Evolutionary conservation across 2,888 invertebrate genomes (phyloP).

Genomic region (Brenthis daphne): DNA sequence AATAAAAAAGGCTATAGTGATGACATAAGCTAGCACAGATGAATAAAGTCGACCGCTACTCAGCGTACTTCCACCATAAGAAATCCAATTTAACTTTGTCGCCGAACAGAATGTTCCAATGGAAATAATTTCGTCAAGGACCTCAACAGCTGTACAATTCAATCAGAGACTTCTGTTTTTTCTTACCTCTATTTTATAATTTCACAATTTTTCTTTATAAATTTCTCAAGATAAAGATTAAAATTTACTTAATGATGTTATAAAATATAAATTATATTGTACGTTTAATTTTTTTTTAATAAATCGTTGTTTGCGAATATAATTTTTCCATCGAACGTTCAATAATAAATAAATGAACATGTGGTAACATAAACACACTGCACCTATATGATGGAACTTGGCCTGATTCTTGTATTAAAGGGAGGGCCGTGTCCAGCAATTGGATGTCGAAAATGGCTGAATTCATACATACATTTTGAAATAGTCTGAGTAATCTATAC

Average conservation of each 20-base stretch:
- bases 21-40: slow-evolving; percentile 65
- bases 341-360: too few relatives aligned
- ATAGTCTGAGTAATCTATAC: too few relatives aligned
- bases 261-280: too few relatives aligned
- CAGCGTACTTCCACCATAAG: slow-evolving; percentile 73
- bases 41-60: slow-evolving; percentile 69
- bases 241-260: not conserved
- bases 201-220: slow-evolving; percentile 8
- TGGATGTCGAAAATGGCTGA: too few relatives aligned
- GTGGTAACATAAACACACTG: too few relatives aligned
- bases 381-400: too few relatives aligned
- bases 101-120: slow-evolving; percentile 78
- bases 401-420: too few relatives aligned
- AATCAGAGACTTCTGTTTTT: slow-evolving; percentile 72
- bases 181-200: slow-evolving; percentile 53
- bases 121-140: slow-evolving; percentile 80
- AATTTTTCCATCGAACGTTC: too few relatives aligned
- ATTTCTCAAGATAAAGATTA: not conserved
- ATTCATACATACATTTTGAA: too few relatives aligned
- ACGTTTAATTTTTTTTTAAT: too few relatives aligned
- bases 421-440: too few relatives aligned
- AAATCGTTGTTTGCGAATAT: too few relatives aligned
- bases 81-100: slow-evolving; percentile 81
- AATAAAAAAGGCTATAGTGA: slow-evolving; percentile 55
- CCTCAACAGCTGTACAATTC: slow-evolving; percentile 77